Conservation (phyloP, 2,113 vertebrate species). For the Hemiprocne comata region DNA sequence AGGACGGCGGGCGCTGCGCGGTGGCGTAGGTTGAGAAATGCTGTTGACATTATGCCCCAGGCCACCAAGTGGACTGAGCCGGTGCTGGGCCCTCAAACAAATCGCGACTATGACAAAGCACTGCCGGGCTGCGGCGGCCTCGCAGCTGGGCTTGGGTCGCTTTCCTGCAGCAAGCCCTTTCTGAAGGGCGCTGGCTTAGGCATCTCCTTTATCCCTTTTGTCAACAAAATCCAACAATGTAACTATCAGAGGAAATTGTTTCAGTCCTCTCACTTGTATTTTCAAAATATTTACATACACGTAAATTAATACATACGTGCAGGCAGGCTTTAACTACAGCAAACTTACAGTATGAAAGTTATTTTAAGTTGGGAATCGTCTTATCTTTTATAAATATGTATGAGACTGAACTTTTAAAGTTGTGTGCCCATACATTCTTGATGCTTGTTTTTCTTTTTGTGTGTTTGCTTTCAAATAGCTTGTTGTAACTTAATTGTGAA, state of each 20-base stretch:
- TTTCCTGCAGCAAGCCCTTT: neutral
- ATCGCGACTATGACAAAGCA: neutral
- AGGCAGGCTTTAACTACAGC: neutral
- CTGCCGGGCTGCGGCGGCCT: neutral
- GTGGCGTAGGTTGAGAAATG: neutral
- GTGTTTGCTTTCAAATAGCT: neutral
- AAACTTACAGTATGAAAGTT: neutral
- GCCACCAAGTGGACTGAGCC: neutral
- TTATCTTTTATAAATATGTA: neutral
- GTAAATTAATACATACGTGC: neutral
- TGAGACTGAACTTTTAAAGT: neutral
- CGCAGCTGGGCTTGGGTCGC: neutral
- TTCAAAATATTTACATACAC: accelerated
- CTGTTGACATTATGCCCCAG: neutral
- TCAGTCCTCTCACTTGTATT: accelerated
- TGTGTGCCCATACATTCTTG: neutral
- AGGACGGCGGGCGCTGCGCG: neutral
- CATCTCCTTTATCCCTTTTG: neutral
- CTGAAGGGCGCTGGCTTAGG: neutral
- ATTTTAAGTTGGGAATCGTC: neutral
- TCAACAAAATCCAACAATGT: neutral
- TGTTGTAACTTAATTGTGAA: neutral
- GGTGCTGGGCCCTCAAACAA: neutral
- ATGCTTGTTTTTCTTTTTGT: neutral
- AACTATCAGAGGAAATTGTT: accelerated